Base-by-base conservation (phyloP, 1,140 invertebrate genomes). In the Drosophila aff. region DNA sequence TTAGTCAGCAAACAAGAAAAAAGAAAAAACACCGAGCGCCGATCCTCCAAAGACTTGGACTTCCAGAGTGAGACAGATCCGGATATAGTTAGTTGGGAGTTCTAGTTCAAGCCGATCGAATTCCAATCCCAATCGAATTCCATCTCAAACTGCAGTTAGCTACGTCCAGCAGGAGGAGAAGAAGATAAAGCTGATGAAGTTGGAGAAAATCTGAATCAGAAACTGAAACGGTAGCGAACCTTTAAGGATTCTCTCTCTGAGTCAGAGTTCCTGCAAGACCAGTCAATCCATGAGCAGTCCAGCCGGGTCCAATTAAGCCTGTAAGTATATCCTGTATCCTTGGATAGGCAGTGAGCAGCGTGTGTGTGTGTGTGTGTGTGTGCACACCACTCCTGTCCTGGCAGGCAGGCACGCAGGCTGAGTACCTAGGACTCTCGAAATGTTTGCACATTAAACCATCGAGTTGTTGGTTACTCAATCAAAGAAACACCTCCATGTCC, bases 321-420 rank as follows among this genome's bases (percentile, higher is more conserved):
- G 76, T 78, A 58, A 78, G 76, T 77, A 59, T 26, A 40, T 59
- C 40, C 55, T 41, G 53, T 50, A n/a, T 13, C n/a, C 28, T 2
- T 36, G 52, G 31, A 16, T 13, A 38, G 52, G 18, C 31, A 15
- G 33, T 21, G 13, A 11, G 9, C 16, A 7, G 47, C 31, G 31
- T 33, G 31, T 33, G 8, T 10, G 31, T 31, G 28, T 31, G 28
- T 31, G 28, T 44, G 41, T 49, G 23, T 49, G 26, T 50, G 26
- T 50, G 50, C 52, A 55, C 31, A 21, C 11, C 52, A 55, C 31
- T 55, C 4, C 8, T 38, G 53, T 50, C 10, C 49, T 52, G 49
- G 49, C 49, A 52, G 49, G 28, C 49, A 50, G 47, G 8, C 49
- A 52, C 26, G 21, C 52, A 23, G 52, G 8, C 23, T 9, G 23